Evolutionary conservation across 2,113 vertebrate genomes (phyloP).

Genomic region (Anhinga rufa): DNA sequence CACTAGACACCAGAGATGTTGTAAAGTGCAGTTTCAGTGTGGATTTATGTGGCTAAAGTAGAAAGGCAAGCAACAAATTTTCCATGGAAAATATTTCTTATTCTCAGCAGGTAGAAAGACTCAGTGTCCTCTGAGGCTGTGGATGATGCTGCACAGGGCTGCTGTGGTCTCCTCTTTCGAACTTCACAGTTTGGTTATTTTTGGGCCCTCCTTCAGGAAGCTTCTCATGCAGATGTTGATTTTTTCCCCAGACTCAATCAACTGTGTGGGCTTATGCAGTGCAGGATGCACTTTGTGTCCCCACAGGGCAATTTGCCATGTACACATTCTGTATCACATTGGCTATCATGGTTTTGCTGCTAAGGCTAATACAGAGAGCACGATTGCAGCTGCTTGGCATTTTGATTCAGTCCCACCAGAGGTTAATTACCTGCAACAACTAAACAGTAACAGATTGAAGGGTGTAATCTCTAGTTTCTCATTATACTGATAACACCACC

Average conservation of each 20-base stretch:
- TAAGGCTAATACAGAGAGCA: not conserved
- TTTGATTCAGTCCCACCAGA: not conserved
- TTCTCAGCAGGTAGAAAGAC: not conserved
- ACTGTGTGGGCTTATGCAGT: not conserved
- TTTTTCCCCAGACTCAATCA: not conserved
- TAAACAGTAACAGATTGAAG: too few relatives aligned
- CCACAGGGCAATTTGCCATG: not conserved
- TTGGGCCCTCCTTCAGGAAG: not conserved
- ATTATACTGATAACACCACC: not conserved
- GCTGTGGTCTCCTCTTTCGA: not conserved
- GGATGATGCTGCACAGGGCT: not conserved
- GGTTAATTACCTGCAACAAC: not conserved
- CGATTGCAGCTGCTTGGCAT: not conserved
- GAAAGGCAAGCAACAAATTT: not conserved
- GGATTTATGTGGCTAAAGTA: not conserved
- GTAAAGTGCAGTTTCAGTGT: not conserved
- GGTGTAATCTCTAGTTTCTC: not conserved
- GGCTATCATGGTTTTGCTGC: not conserved
- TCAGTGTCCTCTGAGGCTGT: not conserved
- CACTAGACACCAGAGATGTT: not conserved
- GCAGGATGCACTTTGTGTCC: not conserved
- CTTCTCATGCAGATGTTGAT: not conserved
- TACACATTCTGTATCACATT: not conserved
- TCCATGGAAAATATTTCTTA: not conserved
- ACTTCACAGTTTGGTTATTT: not conserved